Conservation (phyloP, 2,797 vertebrate genomes). For the Lithobates sylvaticus region DNA sequence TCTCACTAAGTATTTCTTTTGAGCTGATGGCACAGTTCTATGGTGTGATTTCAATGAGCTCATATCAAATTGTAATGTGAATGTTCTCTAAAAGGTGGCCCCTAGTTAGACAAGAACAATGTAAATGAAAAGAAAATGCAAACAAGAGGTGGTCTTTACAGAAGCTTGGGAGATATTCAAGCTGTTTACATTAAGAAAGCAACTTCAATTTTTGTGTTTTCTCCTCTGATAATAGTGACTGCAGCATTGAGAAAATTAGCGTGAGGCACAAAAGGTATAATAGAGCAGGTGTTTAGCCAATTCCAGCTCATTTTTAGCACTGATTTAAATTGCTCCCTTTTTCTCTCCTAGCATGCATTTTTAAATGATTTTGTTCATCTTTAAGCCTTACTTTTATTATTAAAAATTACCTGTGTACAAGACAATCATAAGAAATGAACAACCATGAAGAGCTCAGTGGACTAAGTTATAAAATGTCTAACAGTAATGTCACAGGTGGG, state of each 20-base stretch:
- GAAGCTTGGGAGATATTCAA: conserved; percentile 15
- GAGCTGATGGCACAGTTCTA: conserved; percentile 18
- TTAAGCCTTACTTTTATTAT: conserved; percentile 17
- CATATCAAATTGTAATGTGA: conserved; percentile 23
- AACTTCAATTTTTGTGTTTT: conserved; percentile 36
- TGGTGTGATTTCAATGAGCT: conserved; percentile 22
- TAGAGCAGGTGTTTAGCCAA: conserved; percentile 43
- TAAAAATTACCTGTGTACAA: conserved; percentile 10
- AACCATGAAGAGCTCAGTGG: neutral
- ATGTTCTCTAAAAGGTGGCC: conserved; percentile 19
- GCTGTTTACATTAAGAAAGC: conserved; percentile 27
- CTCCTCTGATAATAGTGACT: conserved; percentile 21
- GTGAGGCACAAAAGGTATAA: conserved; percentile 26
- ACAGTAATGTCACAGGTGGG: neutral
- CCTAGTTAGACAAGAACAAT: conserved; percentile 36
- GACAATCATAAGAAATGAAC: neutral
- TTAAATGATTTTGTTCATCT: conserved; percentile 9
- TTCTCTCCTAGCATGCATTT: conserved; percentile 5
- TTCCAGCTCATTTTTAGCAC: conserved; percentile 20
- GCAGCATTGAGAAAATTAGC: conserved; percentile 8
- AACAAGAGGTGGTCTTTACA: conserved; percentile 25
- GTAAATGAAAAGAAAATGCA: conserved; percentile 34
- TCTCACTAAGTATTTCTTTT: conserved; percentile 19
- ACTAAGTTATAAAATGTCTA: neutral
- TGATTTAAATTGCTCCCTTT: conserved; percentile 34